These are phyloP conservation scores for Mormyrus hasselquistii DNA, from an alignment of 2,797 vertebrate species.

Conservation along the genomic window DNA sequence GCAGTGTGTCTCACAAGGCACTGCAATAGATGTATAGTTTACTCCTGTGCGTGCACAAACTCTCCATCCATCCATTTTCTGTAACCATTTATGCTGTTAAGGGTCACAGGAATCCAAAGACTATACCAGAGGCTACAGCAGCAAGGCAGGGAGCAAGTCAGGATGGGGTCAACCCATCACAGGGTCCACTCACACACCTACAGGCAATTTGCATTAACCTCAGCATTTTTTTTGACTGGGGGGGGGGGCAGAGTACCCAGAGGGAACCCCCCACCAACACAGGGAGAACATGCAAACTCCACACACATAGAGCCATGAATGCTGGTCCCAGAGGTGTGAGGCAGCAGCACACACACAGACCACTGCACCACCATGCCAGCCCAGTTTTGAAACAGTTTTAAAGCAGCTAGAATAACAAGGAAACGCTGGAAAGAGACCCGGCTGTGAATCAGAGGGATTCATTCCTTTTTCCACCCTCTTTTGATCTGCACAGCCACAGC, in stretches of 20 bases:
- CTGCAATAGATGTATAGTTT: background rate
- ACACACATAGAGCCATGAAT: background rate
- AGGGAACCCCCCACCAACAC: background rate
- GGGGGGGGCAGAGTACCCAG: background rate
- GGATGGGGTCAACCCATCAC: background rate
- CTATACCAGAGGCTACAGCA: background rate
- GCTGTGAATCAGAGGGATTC: background rate
- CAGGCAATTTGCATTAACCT: background rate
- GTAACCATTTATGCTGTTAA: background rate
- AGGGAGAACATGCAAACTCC: background rate
- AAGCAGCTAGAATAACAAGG: background rate
- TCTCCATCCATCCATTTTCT: background rate
- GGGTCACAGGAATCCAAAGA: background rate
- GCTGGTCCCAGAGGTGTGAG: background rate
- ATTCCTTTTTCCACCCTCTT: background rate
- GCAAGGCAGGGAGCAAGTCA: background rate
- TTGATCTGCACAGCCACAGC: background rate
- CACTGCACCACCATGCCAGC: background rate
- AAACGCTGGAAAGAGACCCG: background rate
- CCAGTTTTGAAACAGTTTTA: background rate
- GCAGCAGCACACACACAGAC: background rate
- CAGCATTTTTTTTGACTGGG: background rate
- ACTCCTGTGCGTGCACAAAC: background rate
- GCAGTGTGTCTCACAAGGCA: background rate
- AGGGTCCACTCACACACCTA: background rate